Conservation (phyloP, 2,113 vertebrate genomes). For the Gracilinanus agilis region DNA sequence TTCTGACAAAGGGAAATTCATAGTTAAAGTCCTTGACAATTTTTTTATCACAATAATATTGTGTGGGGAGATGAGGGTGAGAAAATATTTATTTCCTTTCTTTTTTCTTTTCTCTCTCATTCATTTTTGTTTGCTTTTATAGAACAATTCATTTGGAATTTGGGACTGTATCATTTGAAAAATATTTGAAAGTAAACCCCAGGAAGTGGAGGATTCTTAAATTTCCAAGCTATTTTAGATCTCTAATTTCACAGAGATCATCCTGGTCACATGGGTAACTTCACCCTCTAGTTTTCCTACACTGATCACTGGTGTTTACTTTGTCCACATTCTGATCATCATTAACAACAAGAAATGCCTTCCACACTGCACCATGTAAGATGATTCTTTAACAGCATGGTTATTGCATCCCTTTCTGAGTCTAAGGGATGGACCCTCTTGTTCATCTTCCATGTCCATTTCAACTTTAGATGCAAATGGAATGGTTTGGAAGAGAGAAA, state of each 20-base stretch:
- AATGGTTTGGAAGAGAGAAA: conserved; percentile 12
- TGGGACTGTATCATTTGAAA: conserved; percentile 17
- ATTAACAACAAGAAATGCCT: neutral
- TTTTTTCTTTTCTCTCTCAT: neutral
- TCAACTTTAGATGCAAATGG: neutral
- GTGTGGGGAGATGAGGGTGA: neutral
- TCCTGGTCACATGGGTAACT: conserved; percentile 12
- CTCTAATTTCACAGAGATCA: conserved; percentile 38
- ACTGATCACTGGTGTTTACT: neutral
- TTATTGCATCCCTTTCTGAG: neutral
- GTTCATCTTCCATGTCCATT: neutral
- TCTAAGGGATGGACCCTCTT: neutral
- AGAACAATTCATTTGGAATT: conserved; percentile 43
- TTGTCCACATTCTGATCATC: neutral
- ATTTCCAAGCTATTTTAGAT: neutral
- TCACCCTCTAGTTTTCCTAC: conserved; percentile 13
- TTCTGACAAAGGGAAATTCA: neutral
- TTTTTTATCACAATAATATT: conserved; percentile 23
- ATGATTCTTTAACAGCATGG: neutral
- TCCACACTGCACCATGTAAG: conserved; percentile 15
- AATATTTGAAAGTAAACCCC: conserved; percentile 50
- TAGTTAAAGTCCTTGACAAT: conserved; percentile 32
- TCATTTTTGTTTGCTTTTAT: conserved; percentile 25
- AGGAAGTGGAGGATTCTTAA: conserved; percentile 39
- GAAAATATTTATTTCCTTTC: neutral